Evolutionary conservation across 2,888 invertebrate genomes (phyloP).

Genomic region (Lithophane ornitopus): DNA sequence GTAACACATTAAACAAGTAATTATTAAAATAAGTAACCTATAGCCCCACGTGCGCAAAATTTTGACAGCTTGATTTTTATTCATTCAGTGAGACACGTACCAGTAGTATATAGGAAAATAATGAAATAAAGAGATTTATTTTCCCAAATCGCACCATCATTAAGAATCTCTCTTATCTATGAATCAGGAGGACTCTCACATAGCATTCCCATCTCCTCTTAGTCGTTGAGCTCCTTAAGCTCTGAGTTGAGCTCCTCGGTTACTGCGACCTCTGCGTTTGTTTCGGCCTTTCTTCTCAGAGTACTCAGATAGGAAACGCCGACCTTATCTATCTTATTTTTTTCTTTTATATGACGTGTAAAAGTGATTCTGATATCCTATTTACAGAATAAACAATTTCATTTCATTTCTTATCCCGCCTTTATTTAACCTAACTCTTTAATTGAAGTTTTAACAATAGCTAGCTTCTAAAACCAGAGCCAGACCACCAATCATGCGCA

Average conservation of each 20-base stretch:
- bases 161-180: not conserved
- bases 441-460: not conserved
- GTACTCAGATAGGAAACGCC: too few relatives aligned
- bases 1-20: not conserved
- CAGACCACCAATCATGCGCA: not conserved
- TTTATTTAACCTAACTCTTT: not conserved
- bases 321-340: too few relatives aligned
- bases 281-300: too few relatives aligned
- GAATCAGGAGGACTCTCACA: not conserved
- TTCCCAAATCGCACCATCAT: not conserved
- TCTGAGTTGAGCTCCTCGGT: too few relatives aligned
- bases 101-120: not conserved
- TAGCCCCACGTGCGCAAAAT: not conserved
- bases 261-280: too few relatives aligned
- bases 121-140: not conserved
- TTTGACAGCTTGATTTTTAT: not conserved
- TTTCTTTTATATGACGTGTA: too few relatives aligned
- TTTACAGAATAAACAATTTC: too few relatives aligned
- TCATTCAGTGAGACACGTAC: not conserved
- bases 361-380: too few relatives aligned
- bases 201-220: not conserved
- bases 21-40: conserved; percentile 8
- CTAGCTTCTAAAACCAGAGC: not conserved
- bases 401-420: too few relatives aligned
- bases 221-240: too few relatives aligned